Evolutionary conservation across 2,113 vertebrate genomes (phyloP).

Genomic region (Dromiciops gliroides): DNA sequence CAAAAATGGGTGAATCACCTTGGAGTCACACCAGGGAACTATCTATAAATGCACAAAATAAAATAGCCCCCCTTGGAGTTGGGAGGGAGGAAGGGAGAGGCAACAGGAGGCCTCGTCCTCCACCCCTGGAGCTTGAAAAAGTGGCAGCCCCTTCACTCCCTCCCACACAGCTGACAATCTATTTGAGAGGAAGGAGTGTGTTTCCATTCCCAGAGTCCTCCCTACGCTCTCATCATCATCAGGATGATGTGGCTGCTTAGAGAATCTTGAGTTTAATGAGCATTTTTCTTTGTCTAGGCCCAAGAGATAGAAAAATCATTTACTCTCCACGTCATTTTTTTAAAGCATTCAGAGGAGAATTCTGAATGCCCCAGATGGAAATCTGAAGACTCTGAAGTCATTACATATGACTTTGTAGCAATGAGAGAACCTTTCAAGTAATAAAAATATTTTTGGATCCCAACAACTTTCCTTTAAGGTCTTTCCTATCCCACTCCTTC

Average conservation of each 20-base stretch:
- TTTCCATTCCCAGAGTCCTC: slow-evolving; percentile 27
- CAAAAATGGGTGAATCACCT: slow-evolving; percentile 49
- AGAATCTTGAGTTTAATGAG: slow-evolving; percentile 69
- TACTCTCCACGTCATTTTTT: slow-evolving; percentile 60
- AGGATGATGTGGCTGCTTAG: slow-evolving; percentile 43
- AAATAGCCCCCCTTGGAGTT: slow-evolving; percentile 43
- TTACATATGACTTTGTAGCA: background rate
- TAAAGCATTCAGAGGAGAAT: slow-evolving; percentile 24
- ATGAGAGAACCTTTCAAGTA: background rate
- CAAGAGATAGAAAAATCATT: slow-evolving; percentile 67
- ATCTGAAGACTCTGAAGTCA: background rate
- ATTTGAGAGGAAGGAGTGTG: slow-evolving; percentile 39
- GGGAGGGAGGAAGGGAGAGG: slow-evolving; percentile 3
- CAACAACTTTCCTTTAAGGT: background rate
- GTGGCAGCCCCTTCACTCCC: slow-evolving; percentile 1
- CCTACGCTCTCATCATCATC: slow-evolving; percentile 21
- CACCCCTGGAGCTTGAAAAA: background rate
- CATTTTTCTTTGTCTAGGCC: slow-evolving; percentile 55
- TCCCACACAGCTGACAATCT: slow-evolving; percentile 2
- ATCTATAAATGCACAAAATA: slow-evolving; percentile 49
- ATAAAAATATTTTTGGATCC: background rate
- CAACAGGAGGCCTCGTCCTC: background rate
- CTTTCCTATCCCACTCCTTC: no score
- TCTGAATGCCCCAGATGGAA: background rate
- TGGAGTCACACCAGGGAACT: slow-evolving; percentile 40